phyloP scores from a whole-genome alignment of 2,888 invertebrate species.

The Melinaea menophilus region DNA sequence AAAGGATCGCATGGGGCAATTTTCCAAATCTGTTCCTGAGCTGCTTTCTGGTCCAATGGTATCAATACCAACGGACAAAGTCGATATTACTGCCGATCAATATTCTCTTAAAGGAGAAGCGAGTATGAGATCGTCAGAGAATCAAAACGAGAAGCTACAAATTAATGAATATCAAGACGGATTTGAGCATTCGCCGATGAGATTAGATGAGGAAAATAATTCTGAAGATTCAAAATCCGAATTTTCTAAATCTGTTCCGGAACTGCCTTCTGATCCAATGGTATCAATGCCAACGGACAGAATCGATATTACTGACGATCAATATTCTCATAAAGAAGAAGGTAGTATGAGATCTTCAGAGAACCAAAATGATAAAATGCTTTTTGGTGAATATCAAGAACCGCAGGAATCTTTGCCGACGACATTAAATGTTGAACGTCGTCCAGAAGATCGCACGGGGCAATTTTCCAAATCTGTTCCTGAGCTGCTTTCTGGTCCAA shows the following conservation, averaged over 20 bases:
- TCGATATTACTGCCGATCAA: constrained; percentile 3
- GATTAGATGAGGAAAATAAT: no score
- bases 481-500: no score
- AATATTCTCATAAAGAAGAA: not conserved
- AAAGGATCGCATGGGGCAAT: not conserved
- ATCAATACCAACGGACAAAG: not conserved
- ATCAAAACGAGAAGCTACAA: constrained; percentile 6
- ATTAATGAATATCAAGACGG: constrained; percentile 15
- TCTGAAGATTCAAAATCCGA: constrained; percentile 13
- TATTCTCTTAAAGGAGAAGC: not conserved
- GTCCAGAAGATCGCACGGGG: constrained; percentile 9
- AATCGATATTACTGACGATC: not conserved
- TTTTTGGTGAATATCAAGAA: constrained; percentile 19
- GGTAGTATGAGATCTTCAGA: not conserved
- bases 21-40: not conserved
- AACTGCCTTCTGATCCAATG: constrained; percentile 6
- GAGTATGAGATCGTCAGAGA: not conserved
- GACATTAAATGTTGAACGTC: constrained; percentile 16
- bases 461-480: not conserved
- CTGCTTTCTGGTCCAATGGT: not conserved
- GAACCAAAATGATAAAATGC: constrained; percentile 6
- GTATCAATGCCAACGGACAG: not conserved
- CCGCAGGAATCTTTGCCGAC: constrained; percentile 14
- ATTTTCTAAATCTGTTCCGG: constrained; percentile 15
- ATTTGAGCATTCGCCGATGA: constrained; percentile 12